Evolutionary conservation across 2,113 vertebrate species (phyloP), one percentile per base, ranked within the genome.

Genomic region (Octodon degus): DNA sequence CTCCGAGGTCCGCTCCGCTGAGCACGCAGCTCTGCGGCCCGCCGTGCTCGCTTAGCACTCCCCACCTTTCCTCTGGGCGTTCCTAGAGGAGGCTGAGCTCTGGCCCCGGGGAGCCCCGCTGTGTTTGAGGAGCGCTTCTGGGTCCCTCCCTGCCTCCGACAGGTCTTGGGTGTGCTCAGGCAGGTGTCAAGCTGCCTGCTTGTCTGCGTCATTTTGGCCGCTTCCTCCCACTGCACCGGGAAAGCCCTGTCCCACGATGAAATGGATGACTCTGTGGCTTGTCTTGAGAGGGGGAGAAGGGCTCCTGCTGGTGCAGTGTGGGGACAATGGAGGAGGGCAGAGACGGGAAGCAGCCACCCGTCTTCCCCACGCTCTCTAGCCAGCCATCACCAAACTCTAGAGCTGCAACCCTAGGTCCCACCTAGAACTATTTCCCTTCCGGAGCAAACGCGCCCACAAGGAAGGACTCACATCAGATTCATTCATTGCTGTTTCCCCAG

Each of bases 331-430:
- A 13, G 5, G 5, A 85, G 60, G 13, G 22, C 40, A 89, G 84
- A 93, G 27, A 12, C 19, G 34, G 14, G 14, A 32, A 37, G 2
- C n/a, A 62, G 5, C 7, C 0, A 43, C 20, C 6, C 0, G 5
- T 60, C 5, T 10, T 84, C 25, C 27, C 13, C 2, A 1, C 17
- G 62, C 55, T 2, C 27, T 76, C 47, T 80, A 7, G 30, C 13
- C 24, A 47, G 2, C 72, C 27, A 7, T 53, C 37, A 17, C 4
- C 34, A 17, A 12, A 70, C 22, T 65, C 43, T 8, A 14, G 12
- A 32, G n/a, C 32, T 20, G 2, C 22, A 14, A 22, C 14, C 50
- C 53, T 24, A 2, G 14, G 25, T 14, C 62, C n/a, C 14, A 27
- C 22, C 43, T n/a, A 20, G 9, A 60, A 32, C 6, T 19, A 10